Evolutionary conservation across 2,888 invertebrate genomes (phyloP), one percentile per base, ranked within the genome.

Genomic region (Drosophila mettleri): DNA sequence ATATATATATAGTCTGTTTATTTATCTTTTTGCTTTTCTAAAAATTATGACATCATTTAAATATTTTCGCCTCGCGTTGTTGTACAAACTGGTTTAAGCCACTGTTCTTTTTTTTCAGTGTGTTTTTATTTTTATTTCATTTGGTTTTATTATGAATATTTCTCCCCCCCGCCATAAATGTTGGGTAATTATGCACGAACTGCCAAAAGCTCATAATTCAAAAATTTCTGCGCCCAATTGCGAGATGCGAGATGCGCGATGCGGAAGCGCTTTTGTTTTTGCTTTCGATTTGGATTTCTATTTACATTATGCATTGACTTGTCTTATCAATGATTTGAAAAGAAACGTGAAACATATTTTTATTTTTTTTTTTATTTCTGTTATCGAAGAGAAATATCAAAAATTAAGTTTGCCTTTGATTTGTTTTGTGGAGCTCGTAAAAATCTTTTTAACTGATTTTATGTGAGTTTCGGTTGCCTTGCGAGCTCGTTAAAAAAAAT

Each of bases 31-130:
- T 65, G 74, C 53, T 62, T 66, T 81, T 67, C 79, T 82, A 81
- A 75, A 88, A 88, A 88, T 86, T 86, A 88, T 86, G 85, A 86
- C 85, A 86, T 86, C 88, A 86, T 88, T 86, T 88, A 88, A 86
- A 86, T 88, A 82, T 84, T 84, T 88, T 84, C 80, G 88, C 86
- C 72, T 63, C 69, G 67, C 65, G 77, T 79, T 64, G 72, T 58
- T 68, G 67, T 87, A 52, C 67, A 84, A 84, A 84, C 83, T 82
- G 83, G 83, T 84, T 84, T 85, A 87, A 69, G 74, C 84, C 78
- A 83, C 65, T 31, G 71, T 63, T 65, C 77, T 74, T 65, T 49
- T 53, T 54, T 48, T 22, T 22, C 33, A 46, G 7, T 22, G 24
- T 49, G 16, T 64, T 52, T 63, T 58, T 49, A 10, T 57, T 39